Conservation (phyloP, 1,140 invertebrate genomes). For the Drosophila bipectinata region DNA sequence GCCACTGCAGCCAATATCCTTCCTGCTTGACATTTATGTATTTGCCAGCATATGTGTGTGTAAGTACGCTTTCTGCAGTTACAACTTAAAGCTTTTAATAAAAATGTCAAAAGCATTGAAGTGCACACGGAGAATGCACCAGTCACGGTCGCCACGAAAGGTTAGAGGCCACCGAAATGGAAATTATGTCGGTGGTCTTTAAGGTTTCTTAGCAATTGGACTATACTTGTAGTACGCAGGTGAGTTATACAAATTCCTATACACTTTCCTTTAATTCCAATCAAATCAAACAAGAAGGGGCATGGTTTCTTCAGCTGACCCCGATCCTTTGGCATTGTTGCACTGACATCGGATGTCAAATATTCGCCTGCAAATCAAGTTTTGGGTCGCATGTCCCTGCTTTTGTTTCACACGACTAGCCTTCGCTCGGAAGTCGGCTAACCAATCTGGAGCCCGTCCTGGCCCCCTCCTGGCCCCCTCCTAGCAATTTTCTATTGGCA, state of each 20-base stretch:
- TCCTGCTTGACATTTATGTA: constrained; percentile 61
- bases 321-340: constrained; percentile 8
- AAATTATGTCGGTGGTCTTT: background rate
- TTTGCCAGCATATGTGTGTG: constrained; percentile 20
- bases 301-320: constrained; percentile 2
- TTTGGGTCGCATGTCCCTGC: constrained; percentile 28
- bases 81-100: constrained; percentile 83
- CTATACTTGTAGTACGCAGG: background rate
- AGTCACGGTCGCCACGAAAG: constrained; percentile 22
- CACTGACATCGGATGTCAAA: constrained; percentile 36
- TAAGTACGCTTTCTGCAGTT: constrained; percentile 37
- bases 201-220: background rate
- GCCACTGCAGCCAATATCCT: constrained; percentile 66
- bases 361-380: constrained; percentile 38
- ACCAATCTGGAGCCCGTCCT: constrained; percentile 15
- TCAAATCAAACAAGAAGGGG: constrained; percentile 1
- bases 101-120: constrained; percentile 80
- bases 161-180: background rate
- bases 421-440: constrained; percentile 29
- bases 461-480: background rate
- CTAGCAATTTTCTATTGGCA: constrained; percentile 10
- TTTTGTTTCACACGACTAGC: constrained; percentile 70
- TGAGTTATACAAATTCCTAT: background rate
- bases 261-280: constrained; percentile 1
- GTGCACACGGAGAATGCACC: constrained; percentile 52